Evolutionary conservation across 2,888 invertebrate genomes (phyloP), one percentile per base, ranked within the genome.

Genomic region (Xestia ashworthii): DNA sequence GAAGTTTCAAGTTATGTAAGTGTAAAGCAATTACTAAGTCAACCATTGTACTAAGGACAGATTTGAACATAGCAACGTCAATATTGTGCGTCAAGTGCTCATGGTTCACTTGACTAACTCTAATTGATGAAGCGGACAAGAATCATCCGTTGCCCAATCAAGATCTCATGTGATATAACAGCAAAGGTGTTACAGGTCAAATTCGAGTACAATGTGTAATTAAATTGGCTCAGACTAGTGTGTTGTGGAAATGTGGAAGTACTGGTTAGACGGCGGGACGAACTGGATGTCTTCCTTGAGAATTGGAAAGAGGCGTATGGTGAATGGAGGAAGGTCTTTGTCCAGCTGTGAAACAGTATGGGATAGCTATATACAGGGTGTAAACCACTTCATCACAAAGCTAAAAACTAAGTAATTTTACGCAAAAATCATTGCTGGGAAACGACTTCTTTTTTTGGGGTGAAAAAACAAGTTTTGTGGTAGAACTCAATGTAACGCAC

Each of bases 51-150:
- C 22, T 32, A 48, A 32, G 44, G 9, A 3, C 5, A 16, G 32
- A n/a, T n/a, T 25, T 16, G 60, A 22, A 32, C 44, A 70, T 46
- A 44, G 25, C 41, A n/a, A 41, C 19, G 48, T 58, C 73, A 81
- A 65, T 74, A 74, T 70, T 76, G 44, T 62, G 44, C 64, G 53
- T 65, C 38, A 62, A 74, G 32, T 53, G 41, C 72, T 72, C 66
- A 71, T 6, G 38, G 58, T 44, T 3, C 38, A 71, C 46, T 67
- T 22, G 22, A 71, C 66, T 73, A 67, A 32, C 22, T 58, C 62
- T 70, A 66, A 80, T 75, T 72, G 72, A 70, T 76, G 46, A 58
- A 75, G 69, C 71, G 62, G 65, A 76, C 71, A 65, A 64, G 32
- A 71, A 60, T 14, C 32, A 55, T 80, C 6, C 50, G 38, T 75